Evolutionary conservation across 2,888 invertebrate species (phyloP).

Genomic region (Alloscopus bannaensis): DNA sequence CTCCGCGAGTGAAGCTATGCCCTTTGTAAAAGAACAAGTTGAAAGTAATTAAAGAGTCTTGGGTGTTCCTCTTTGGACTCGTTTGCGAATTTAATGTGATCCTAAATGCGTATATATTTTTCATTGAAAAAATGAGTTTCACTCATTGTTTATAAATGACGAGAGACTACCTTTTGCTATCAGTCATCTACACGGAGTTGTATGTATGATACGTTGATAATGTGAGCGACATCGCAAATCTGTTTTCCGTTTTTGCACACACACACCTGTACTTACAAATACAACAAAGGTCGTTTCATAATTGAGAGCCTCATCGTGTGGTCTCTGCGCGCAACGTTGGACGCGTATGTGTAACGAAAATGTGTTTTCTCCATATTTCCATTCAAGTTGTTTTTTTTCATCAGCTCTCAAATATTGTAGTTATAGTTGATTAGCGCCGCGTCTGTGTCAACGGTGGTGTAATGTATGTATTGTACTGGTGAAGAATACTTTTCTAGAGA

Average conservation of each 20-base stretch:
- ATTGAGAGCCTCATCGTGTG: too few species aligned
- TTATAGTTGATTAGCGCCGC: too few species aligned
- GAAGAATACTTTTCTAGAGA: too few species aligned
- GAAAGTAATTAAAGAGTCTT: slow-evolving; percentile 59
- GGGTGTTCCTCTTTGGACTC: slow-evolving; percentile 54
- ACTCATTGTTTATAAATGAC: slow-evolving; percentile 54
- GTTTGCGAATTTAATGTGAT: slow-evolving; percentile 54
- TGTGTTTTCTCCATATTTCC: background rate
- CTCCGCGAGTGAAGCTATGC: background rate
- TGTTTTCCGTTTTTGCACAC: background rate
- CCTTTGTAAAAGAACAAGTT: slow-evolving; percentile 36
- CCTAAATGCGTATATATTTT: slow-evolving; percentile 39
- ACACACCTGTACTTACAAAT: too few species aligned
- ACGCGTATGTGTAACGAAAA: background rate
- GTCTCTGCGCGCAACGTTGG: too few species aligned
- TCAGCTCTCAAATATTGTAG: too few species aligned
- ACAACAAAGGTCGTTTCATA: too few species aligned
- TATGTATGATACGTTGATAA: too few species aligned
- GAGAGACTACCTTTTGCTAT: slow-evolving; percentile 38
- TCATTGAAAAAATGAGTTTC: slow-evolving; percentile 28
- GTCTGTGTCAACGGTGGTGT: too few species aligned
- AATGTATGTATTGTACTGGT: too few species aligned
- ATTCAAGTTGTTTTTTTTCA: too few species aligned
- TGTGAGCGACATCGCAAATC: background rate
- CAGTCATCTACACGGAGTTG: too few species aligned